Conservation (phyloP, 2,797 vertebrate species). For the Notoglanidium macrostoma region DNA sequence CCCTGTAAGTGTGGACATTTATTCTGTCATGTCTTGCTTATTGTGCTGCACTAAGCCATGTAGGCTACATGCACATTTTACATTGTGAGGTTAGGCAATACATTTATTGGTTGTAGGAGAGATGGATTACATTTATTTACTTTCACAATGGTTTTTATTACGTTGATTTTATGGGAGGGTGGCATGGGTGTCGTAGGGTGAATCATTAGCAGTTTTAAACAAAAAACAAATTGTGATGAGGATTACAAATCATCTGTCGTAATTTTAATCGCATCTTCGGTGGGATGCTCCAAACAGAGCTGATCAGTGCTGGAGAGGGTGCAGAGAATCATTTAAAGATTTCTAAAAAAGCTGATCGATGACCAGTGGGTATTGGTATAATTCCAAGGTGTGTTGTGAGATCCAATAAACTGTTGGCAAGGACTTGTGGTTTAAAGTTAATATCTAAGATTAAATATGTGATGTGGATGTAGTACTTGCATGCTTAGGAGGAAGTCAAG, state of each 20-base stretch:
- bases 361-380: neutral
- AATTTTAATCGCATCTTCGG: neutral
- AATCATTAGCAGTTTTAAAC: neutral
- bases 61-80: neutral
- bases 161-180: neutral
- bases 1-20: slow-evolving; percentile 82
- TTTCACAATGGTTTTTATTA: neutral
- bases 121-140: no score
- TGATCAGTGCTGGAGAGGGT: neutral
- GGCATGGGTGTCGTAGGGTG: no score
- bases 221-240: neutral
- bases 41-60: neutral
- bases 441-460: neutral
- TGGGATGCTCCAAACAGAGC: neutral
- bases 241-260: neutral
- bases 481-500: neutral
- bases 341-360: neutral
- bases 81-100: neutral
- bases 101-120: neutral
- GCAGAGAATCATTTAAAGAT: neutral
- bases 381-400: neutral
- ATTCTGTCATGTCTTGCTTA: neutral
- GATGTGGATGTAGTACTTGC: neutral
- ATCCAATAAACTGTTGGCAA: neutral
- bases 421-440: neutral